Evolutionary conservation across 2,888 invertebrate species (phyloP), one percentile per base, ranked within the genome.

Genomic region (Scrobipalpa atriplicella): DNA sequence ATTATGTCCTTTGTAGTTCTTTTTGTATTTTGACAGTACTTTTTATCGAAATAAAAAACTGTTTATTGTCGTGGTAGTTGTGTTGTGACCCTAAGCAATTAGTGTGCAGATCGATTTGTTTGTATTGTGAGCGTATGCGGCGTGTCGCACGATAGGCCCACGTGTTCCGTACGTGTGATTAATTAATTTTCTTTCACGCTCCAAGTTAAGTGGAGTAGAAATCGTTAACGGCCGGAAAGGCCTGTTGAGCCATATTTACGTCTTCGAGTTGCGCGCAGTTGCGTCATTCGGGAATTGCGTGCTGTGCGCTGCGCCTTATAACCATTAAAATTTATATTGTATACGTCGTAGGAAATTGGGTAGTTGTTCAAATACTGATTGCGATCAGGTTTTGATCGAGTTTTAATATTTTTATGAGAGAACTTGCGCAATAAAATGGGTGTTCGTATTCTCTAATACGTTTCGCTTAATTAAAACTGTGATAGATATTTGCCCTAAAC

Each of bases 101-200:
- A 56, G 2, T 16, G 21, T 62, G 13, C 47, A 38, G 36, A 64
- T 64, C 64, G 64, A 64, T 64, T 9, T 64, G 52, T 66, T 66
- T 66, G 56, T 56, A 56, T 21, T 21, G 54, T 51, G 65, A 11
- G 51, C 18, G 65, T 1, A n/a, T 64, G 56, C 64, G 41, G 54
- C 66, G 54, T 66, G 68, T 64, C 51, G 56, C 68, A 66, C 66
- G 66, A 38, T 38, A 68, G 39, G 36, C 54, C 39, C 52, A 54
- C 56, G 58, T 47, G 65, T 60, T 60, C 36, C 41, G 56, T 39
- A 83, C 80, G 79, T 87, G 86, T 89, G 86, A 89, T 89, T 90
- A 89, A 90, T 91, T 89, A 87, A 87, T 88, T 89, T 89, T 90
- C 89, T 90, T 90, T 89, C 85, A 87, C 85, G 85, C 85, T 87